Evolutionary conservation across 2,797 vertebrate species (phyloP), one percentile per base, ranked within the genome.

Genomic region (Danio albolineatus): DNA sequence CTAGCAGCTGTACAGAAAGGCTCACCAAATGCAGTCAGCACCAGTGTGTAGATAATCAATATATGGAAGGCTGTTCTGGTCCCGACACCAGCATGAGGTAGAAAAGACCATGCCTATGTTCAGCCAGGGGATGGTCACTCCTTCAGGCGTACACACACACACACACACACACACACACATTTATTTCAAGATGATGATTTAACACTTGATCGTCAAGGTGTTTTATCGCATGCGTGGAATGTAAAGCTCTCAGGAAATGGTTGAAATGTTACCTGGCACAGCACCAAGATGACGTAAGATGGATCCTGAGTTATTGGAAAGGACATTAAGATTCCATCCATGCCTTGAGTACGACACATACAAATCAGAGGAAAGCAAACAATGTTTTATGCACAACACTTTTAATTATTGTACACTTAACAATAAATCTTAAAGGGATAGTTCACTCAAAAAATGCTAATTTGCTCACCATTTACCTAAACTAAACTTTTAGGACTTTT

Each of bases 31-130:
- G 95, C 98, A 99, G 93, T 99, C 98, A 97, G 98, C 97, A 98
- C 98, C 98, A 97, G 98, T 99, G 96, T 99, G 98, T 98, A 99
- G 96, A 95, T 99, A 99, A 98, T 99, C 98, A 87, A 99, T 98
- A 91, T 97, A 99, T 89, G 98, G 98, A 98, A 99, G 98, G 98
- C 98, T 97, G 91, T 98, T 98, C 96, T 99, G 98, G 96, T 99
- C 97, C 94, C 95, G 96, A 94, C 98, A 98, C 98, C 98, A 99
- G 96, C 97, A 98, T 97, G 98, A 99, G 97, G 98, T 99, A 99
- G 98, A 99, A 96, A 98, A 99, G 94, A 99, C 96, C 98, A 99
- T 99, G 95, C 98, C 98, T 90, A 99, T 97, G 88, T 99, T 99
- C 88, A 99, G 96, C 98, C 98, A 99, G 94, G 98, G 98, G 95